Evolutionary conservation across 2,113 vertebrate genomes (phyloP), one percentile per base, ranked within the genome.

Genomic region (Halichoerus grypus): DNA sequence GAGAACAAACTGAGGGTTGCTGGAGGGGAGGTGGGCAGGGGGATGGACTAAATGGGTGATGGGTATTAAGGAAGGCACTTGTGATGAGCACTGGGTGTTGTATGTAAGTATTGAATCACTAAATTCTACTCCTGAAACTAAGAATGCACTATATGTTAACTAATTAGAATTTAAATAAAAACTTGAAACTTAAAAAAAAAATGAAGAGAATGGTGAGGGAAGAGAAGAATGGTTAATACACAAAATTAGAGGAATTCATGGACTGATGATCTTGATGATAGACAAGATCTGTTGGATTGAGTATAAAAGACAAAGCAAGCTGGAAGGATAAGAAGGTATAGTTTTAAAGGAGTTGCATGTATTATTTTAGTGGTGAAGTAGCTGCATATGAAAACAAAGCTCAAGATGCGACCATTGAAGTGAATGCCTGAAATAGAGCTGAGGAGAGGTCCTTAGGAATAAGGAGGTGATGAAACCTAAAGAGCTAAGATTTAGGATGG

Each of bases 171-270:
- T 76, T 76, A 76, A 76, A 46, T 49, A 76, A 76, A 49, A 76
- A 31, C 26, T 46, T 49, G 26, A 76, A 28, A 76, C 42, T 18
- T 28, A 31, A 49, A 76, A 69, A 67, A 67, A 76, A 76, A 49
- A 16, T 49, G 88, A 81, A 26, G n/a, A 49, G 36, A 46, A 76
- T 51, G 33, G 21, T 61, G 59, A 95, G 18, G n/a, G 9, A 95
- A 71, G 26, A 55, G 51, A 92, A 55, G 9, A 91, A 76, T 87
- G 13, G 31, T 15, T 72, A 28, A 69, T 55, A 31, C 13, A 18
- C 13, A 94, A 71, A 71, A 72, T 36, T 89, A 63, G 59, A 89
- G 49, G 51, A 92, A 95, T 72, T 92, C 16, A 80, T 57, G 24
- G 24, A 61, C n/a, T 88, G 11, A 71, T 72, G 61, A 63, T 83